Evolutionary conservation across 1,140 invertebrate species (phyloP), one percentile per base, ranked within the genome.

Genomic region (Trichomalopsis sarcophagae): DNA sequence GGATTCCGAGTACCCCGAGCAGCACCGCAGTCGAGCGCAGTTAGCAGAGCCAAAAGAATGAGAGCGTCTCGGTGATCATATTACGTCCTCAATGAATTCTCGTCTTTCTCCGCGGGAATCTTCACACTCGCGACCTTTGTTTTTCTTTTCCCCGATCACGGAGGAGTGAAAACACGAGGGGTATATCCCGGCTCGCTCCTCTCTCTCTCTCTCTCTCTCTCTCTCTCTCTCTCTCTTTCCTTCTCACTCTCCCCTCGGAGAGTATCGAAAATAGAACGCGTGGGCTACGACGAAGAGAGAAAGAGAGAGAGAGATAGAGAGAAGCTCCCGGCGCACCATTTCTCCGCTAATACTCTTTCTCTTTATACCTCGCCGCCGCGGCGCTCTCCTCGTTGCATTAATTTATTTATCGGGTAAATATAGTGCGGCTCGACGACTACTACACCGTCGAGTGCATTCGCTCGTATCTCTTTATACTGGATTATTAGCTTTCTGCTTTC

Each of bases 201-300:
- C 27, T 27, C 27, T 27, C 27, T 27, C 27, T 27, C 27, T 27
- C 27, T 27, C 27, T 27, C 27, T 27, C 27, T 27, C 27, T 27
- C 27, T 27, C 27, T 27, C 27, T 27, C 27, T 27, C 27, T 27
- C 27, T 27, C 27, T 27, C 27, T 27, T 1, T 27, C 27, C 27
- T 27, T 27, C 55, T n/a, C 21, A 17, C 17, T 62, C 17, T n/a
- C 21, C 55, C 6, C 17, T 62, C 55, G 11, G 23, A 77, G 23
- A 77, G 62, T 2, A n/a, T 79, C 75, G 40, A 69, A 84, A 73
- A 79, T 84, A 83, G 82, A 84, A 73, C 82, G 82, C 76, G 76
- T 62, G 76, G 76, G 82, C 30, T 76, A 69, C 3, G 10, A 69
- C 3, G 10, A 36, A n/a, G 80, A 36, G 23, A 69, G 68, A 76